phyloP scores from a whole-genome alignment of 2,113 vertebrate species.

The Salvelinus alpinus region DNA sequence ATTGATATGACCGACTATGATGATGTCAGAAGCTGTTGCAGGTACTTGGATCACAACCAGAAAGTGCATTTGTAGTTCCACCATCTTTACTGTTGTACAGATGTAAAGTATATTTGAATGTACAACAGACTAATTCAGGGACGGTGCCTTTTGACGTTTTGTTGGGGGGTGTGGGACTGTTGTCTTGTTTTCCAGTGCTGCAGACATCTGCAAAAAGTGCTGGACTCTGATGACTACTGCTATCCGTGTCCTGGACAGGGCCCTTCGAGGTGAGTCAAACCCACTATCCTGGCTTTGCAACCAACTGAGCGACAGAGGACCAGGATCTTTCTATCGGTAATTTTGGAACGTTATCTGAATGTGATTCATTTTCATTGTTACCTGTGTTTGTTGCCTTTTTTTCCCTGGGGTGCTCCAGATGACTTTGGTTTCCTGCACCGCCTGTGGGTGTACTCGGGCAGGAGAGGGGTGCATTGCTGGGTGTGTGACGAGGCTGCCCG shows the following conservation, averaged over 20 bases:
- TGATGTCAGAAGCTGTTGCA: slow-evolving; percentile 92
- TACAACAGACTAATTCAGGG: background rate
- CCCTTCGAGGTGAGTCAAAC: slow-evolving; percentile 79
- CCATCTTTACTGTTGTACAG: background rate
- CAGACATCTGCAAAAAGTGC: slow-evolving; percentile 92
- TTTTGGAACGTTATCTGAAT: background rate
- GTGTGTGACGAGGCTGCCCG: slow-evolving; percentile 90
- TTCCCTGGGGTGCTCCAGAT: slow-evolving; percentile 67
- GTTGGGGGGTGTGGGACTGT: background rate
- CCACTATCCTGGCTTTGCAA: no score
- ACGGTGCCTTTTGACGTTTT: background rate
- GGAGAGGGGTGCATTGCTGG: slow-evolving; percentile 96
- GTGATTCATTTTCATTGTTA: background rate
- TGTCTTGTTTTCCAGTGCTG: slow-evolving; percentile 76
- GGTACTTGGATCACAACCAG: slow-evolving; percentile 64
- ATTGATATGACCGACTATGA: slow-evolving; percentile 99
- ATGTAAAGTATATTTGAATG: no score
- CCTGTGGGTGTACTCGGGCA: slow-evolving; percentile 95
- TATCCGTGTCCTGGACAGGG: slow-evolving; percentile 85
- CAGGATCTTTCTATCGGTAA: background rate
- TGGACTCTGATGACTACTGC: slow-evolving; percentile 97
- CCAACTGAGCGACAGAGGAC: background rate
- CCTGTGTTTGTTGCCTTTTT: background rate
- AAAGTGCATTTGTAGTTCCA: background rate
- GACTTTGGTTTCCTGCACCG: slow-evolving; percentile 91